These are phyloP conservation scores for Pygathrix nemaeus DNA, from an alignment of 2,113 vertebrate species.

Conservation along the genomic window DNA sequence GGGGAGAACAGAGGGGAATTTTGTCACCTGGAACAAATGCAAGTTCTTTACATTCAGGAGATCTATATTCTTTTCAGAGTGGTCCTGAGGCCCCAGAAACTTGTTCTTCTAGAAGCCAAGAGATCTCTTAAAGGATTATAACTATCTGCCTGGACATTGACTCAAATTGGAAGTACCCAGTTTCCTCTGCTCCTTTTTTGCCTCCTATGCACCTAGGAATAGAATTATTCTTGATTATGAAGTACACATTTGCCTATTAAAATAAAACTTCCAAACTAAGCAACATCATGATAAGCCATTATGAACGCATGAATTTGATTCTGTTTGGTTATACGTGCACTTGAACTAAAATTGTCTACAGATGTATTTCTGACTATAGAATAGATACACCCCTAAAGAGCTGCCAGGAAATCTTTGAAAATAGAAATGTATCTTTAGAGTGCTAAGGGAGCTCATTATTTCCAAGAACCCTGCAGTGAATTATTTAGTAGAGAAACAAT, in stretches of 20 bases:
- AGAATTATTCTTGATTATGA: slow-evolving; percentile 48
- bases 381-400: slow-evolving; percentile 38
- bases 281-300: not conserved
- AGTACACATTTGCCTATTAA: slow-evolving; percentile 39
- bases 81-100: not conserved
- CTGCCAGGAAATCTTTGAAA: slow-evolving; percentile 62
- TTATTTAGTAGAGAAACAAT: slow-evolving; percentile 43
- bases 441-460: slow-evolving; percentile 20
- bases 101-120: slow-evolving; percentile 14
- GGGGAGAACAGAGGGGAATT: not conserved
- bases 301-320: slow-evolving; percentile 46
- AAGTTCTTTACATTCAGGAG: not conserved
- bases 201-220: not conserved
- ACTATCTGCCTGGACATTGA: slow-evolving; percentile 5
- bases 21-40: not conserved
- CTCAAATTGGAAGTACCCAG: not conserved
- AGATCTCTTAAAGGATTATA: not conserved
- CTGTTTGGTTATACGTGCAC: slow-evolving; percentile 40
- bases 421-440: slow-evolving; percentile 27
- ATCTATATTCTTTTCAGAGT: slow-evolving; percentile 19
- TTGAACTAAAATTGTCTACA: slow-evolving; percentile 63
- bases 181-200: not conserved
- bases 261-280: slow-evolving; percentile 27
- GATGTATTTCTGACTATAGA: slow-evolving; percentile 59
- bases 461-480: slow-evolving; percentile 44